These are phyloP conservation scores for Drosophila testacea DNA, from an alignment of 2,888 invertebrate species.

Conservation along the genomic window DNA sequence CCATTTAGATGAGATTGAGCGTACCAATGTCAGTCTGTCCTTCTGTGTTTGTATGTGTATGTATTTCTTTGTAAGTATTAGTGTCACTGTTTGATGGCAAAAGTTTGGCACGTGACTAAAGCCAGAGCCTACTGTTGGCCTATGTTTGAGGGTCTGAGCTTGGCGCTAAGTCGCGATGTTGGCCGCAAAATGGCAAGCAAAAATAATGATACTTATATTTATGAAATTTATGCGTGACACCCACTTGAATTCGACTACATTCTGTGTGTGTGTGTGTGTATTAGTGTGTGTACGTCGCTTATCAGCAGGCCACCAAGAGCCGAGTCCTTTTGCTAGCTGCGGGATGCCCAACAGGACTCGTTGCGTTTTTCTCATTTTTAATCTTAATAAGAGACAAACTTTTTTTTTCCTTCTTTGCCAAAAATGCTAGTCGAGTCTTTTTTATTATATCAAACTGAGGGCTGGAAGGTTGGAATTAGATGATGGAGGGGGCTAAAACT, in stretches of 20 bases:
- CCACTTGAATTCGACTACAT: constrained; percentile 64
- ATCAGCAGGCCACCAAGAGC: constrained; percentile 70
- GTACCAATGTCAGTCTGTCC: constrained; percentile 17
- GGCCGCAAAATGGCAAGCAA: constrained; percentile 71
- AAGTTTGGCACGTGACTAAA: constrained; percentile 78
- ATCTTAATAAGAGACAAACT: constrained; percentile 79
- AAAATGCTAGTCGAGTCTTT: constrained; percentile 9
- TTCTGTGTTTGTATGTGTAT: neutral
- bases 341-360: constrained; percentile 30
- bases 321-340: constrained; percentile 25
- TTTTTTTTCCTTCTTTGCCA: constrained; percentile 32
- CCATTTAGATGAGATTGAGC: constrained; percentile 76
- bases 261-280: constrained; percentile 15
- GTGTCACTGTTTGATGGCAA: constrained; percentile 46
- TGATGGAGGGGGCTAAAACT: constrained; percentile 21
- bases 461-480: no score
- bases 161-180: constrained; percentile 62
- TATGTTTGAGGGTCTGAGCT: neutral
- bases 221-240: constrained; percentile 83
- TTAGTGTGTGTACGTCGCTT: constrained; percentile 50
- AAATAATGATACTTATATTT: constrained; percentile 81
- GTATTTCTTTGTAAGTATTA: neutral
- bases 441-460: no score
- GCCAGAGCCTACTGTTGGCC: constrained; percentile 40
- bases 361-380: constrained; percentile 72